Percentiles rank a stretch among this genome's conserved stretches.
phyloP scores from a whole-genome alignment of 1,140 invertebrate genomes.

The Conus ventricosus region DNA sequence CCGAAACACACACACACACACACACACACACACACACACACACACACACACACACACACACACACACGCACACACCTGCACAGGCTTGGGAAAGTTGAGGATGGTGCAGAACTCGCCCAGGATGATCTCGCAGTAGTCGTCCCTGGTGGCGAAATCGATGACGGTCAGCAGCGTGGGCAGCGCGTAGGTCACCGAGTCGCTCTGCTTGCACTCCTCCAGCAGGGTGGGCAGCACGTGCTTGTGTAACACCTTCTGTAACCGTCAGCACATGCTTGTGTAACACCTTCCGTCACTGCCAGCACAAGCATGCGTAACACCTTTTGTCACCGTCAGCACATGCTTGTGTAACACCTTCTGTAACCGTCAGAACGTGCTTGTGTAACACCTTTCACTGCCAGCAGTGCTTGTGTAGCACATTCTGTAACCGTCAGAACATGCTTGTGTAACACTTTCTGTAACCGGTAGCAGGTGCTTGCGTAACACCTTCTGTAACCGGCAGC shows the following conservation, averaged over 20 bases:
- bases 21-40: neutral
- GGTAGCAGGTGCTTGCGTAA: too few relatives aligned
- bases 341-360: conserved; percentile 77
- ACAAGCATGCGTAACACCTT: too few relatives aligned
- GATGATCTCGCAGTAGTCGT: conserved; percentile 90
- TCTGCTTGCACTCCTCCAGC: conserved; percentile 87
- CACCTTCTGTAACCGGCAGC: too few relatives aligned
- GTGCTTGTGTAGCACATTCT: too few relatives aligned
- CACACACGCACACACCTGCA: conserved; percentile 74
- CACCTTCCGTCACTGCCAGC: conserved; percentile 42
- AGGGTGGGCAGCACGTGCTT: conserved; percentile 94
- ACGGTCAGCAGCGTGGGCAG: conserved; percentile 91
- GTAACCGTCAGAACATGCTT: too few relatives aligned
- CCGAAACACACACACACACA: neutral
- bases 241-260: conserved; percentile 94
- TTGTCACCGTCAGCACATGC: conserved; percentile 72
- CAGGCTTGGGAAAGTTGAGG: conserved; percentile 89
- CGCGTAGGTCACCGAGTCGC: conserved; percentile 92
- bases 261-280: too few relatives aligned
- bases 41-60: neutral
- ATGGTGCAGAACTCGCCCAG: conserved; percentile 87
- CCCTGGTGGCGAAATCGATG: conserved; percentile 81
- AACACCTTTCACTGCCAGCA: conserved; percentile 77
- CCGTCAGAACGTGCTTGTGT: too few relatives aligned
- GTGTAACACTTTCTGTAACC: too few relatives aligned